Percentiles rank a stretch among this genome's conserved stretches.
Conservation (phyloP, 1,140 invertebrate species). For the Aphis gossypii region DNA sequence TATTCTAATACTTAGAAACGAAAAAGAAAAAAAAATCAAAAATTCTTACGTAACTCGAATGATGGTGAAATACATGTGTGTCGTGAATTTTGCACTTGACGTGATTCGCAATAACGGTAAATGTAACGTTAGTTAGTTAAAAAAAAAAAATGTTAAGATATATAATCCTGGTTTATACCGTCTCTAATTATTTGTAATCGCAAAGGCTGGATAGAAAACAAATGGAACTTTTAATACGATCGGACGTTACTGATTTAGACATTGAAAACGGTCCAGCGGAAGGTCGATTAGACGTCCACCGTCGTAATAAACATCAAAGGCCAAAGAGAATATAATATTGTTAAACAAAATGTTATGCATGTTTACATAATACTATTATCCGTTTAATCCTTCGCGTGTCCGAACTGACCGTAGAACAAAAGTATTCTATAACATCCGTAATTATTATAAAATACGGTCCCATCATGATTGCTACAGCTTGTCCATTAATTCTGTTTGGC, state of each 20-base stretch:
- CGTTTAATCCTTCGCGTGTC: neutral
- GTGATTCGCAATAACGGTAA: neutral
- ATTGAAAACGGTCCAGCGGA: neutral
- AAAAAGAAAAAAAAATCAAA: no score
- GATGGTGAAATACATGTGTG: no score
- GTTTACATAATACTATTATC: neutral
- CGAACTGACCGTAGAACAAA: neutral
- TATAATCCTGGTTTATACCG: neutral
- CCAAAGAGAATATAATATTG: neutral
- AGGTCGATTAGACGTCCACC: neutral
- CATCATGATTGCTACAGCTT: neutral
- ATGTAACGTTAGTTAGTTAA: neutral
- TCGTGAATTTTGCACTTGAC: neutral
- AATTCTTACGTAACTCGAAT: neutral
- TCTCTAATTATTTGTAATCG: neutral
- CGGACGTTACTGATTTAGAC: slow-evolving; percentile 37
- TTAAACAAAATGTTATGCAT: neutral
- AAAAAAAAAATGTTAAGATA: neutral
- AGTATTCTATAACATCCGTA: neutral
- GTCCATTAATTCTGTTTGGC: neutral
- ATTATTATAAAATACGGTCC: neutral
- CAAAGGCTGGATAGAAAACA: neutral
- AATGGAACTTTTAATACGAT: slow-evolving; percentile 11
- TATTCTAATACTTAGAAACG: no score
- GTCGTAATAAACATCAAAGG: neutral